phyloP scores from a whole-genome alignment of 2,888 invertebrate species.

The Aromia moschata region DNA sequence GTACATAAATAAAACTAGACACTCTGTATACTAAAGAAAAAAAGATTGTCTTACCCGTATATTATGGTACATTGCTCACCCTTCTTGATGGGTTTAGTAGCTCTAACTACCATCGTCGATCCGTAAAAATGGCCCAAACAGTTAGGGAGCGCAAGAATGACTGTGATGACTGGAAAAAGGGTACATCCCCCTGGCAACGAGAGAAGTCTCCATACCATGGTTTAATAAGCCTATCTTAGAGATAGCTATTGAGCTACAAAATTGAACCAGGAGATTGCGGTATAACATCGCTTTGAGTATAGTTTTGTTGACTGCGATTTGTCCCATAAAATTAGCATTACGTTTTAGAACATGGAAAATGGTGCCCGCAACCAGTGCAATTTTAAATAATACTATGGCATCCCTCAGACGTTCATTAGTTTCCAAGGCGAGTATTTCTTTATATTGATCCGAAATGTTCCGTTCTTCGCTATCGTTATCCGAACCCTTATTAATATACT shows the following conservation, averaged over 20 bases:
- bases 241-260: background rate
- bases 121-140: background rate
- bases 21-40: no score
- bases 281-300: background rate
- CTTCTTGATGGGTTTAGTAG: background rate
- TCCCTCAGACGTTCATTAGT: background rate
- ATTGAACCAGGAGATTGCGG: background rate
- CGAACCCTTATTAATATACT: no score
- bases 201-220: background rate
- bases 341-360: background rate
- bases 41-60: background rate
- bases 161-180: slow-evolving; percentile 79
- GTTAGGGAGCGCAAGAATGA: slow-evolving; percentile 74
- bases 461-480: no score
- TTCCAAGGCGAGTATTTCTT: background rate
- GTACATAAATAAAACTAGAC: no score
- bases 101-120: background rate
- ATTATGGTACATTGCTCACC: background rate
- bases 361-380: background rate
- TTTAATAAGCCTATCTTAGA: background rate
- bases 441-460: slow-evolving; percentile 63
- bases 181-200: slow-evolving; percentile 34
- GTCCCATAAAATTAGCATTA: background rate
- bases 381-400: background rate
- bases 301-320: background rate